Base-by-base conservation (phyloP, 37 sponge, comb jelly and placozoan genomes). In the Eunapius fragilis region DNA sequence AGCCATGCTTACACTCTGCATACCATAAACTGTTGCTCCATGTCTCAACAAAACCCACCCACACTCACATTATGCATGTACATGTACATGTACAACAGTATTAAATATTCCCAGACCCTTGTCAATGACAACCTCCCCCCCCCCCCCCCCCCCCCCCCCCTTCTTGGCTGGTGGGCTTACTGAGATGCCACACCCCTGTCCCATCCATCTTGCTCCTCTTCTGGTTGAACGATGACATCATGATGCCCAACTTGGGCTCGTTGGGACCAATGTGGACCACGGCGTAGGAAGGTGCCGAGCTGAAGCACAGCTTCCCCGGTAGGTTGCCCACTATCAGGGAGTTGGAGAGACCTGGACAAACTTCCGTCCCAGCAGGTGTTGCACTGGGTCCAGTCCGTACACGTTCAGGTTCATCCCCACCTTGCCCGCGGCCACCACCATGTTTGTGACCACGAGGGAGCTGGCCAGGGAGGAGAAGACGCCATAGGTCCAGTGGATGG, bases 381-480 rank as follows among this genome's bases (percentile, higher is more conserved):
- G 71, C 28, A 96, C 94, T 45, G 96, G 96, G 36, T 96, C 85
- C 19, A 94, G 96, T 36, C 96, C 96, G 86, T 93, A 93, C 13
- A 91, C 49, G 67, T 96, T 96, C 71, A 96, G 77, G 50, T 90
- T 92, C 11, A 96, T 38, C 17, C 96, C 96, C 27, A 90, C 88
- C 68, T 96, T 93, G 0, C 92, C 92, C 5, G 78, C 83, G 31
- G 87, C 94, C 10, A 96, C 28, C 50, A 48, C 87, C 37, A 91
- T 26, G 70, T 89, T 75, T 24, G 88, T 77, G 35, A 88, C 74
- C 25, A 81, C 87, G 2, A 96, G 87, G 27, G 89, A 77, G 24
- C 87, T 84, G 30, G 93, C 92, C 35, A 84, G 86, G 1, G 87
- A 91, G 36, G 96, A 91, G 82, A 96, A 96, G 37, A 96, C 69